These are phyloP conservation scores for Onthophagus sagittarius DNA, from an alignment of 2,888 invertebrate genomes.

Conservation along the genomic window DNA sequence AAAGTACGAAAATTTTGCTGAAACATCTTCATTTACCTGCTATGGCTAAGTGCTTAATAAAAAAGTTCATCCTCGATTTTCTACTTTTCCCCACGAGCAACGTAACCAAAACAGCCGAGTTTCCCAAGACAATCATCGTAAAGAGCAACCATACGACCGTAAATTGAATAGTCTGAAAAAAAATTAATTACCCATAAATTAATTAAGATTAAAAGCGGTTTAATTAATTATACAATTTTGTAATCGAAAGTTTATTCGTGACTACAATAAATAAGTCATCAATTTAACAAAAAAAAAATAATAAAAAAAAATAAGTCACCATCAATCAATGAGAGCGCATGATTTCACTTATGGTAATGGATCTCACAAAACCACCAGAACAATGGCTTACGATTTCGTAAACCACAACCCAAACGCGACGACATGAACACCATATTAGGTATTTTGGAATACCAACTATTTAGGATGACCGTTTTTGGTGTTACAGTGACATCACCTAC, in stretches of 20 bases:
- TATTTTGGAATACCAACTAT: background rate
- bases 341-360: slow-evolving; percentile 11
- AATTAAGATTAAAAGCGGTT: background rate
- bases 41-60: slow-evolving; percentile 64
- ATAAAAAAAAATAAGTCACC: background rate
- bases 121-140: slow-evolving; percentile 61
- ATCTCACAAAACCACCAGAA: background rate
- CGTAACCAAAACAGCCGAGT: slow-evolving; percentile 60
- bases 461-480: background rate
- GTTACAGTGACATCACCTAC: background rate
- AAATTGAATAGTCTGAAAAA: slow-evolving; percentile 60
- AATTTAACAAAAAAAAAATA: background rate
- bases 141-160: slow-evolving; percentile 61
- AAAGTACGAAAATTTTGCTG: background rate
- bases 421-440: background rate
- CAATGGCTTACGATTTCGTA: slow-evolving; percentile 6
- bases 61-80: slow-evolving; percentile 68
- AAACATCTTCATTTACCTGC: slow-evolving; percentile 53
- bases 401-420: background rate
- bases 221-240: background rate
- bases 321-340: slow-evolving; percentile 5
- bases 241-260: background rate
- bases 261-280: background rate
- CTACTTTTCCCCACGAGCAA: slow-evolving; percentile 58
- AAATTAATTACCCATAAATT: background rate